phyloP scores from a whole-genome alignment of 2,888 invertebrate genomes.

The Dryobotodes eremita region DNA sequence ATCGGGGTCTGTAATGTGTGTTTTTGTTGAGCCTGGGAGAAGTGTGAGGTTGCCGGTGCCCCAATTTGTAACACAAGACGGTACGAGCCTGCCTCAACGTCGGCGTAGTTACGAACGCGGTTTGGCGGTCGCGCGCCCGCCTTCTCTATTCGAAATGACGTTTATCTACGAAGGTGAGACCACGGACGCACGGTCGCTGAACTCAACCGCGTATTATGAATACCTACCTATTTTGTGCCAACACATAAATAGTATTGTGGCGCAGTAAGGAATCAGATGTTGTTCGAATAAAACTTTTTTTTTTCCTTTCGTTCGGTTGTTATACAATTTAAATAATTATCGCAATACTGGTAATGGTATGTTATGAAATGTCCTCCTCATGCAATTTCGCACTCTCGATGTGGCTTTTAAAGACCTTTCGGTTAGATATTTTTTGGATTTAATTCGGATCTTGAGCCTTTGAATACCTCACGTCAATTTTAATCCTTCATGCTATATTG shows the following conservation, averaged over 20 bases:
- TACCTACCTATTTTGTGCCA: slow-evolving; percentile 82
- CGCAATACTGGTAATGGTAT: slow-evolving; percentile 22
- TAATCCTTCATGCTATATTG: neutral
- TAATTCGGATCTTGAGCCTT: slow-evolving; percentile 31
- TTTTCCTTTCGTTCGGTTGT: slow-evolving; percentile 57
- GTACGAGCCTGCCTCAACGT: slow-evolving; percentile 79
- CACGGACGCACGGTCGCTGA: slow-evolving; percentile 87
- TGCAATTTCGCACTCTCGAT: neutral
- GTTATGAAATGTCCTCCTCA: slow-evolving; percentile 31
- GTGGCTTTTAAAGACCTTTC: slow-evolving; percentile 12
- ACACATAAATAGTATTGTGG: slow-evolving; percentile 74
- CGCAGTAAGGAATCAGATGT: slow-evolving; percentile 75
- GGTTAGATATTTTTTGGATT: slow-evolving; percentile 5
- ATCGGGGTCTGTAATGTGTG: slow-evolving; percentile 22
- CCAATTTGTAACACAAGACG: slow-evolving; percentile 60
- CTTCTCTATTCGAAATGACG: slow-evolving; percentile 82
- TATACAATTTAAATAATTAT: slow-evolving; percentile 50
- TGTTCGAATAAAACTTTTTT: slow-evolving; percentile 50
- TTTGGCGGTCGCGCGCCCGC: slow-evolving; percentile 70
- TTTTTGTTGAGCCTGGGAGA: slow-evolving; percentile 27
- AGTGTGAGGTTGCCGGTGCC: slow-evolving; percentile 48
- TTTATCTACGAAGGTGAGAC: slow-evolving; percentile 89
- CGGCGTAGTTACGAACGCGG: slow-evolving; percentile 72
- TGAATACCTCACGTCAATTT: neutral
- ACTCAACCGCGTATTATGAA: slow-evolving; percentile 79